Evolutionary conservation across 2,797 vertebrate genomes (phyloP), one percentile per base, ranked within the genome.

Genomic region (Paedocypris micromegethes): DNA sequence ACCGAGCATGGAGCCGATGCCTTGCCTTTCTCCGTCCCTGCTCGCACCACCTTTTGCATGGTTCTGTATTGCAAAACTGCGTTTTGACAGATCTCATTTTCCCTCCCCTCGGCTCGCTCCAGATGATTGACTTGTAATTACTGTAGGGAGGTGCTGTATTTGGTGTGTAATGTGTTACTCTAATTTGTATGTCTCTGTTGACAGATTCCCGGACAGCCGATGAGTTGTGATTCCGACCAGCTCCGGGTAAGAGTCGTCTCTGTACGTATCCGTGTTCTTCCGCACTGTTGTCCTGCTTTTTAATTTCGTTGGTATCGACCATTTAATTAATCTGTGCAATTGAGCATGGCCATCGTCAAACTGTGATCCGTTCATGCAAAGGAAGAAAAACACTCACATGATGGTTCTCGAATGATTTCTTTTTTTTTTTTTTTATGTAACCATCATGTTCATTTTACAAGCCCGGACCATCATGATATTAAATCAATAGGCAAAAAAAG

Each of bases 171-270:
- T 72, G 65, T 73, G 74, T 75, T 75, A 55, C 68, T 75, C 72
- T 78, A 81, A 73, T 75, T 56, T 75, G 63, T 77, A 82, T 78
- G 73, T 75, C 81, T 79, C 66, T 81, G 74, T 83, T 86, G 55
- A 78, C 77, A 92, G 90, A 84, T 88, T 85, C 86, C 88, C 81
- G 88, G 89, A 79, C 89, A 90, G 82, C 91, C 91, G 88, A 94
- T 94, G 92, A 94, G 83, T 87, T 91, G 90, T 89, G 92, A 91
- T 83, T 86, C 85, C 78, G 89, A 91, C 72, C 88, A 91, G 65
- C 88, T 91, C 83, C 90, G 90, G 91, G 92, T 94, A 90, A 89
- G 92, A 66, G 44, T 53, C 63, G 37, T 66, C 45, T 54, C 43
- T 39, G 43, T 72, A 41, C 9, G 23, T 50, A 46, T 70, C 3